Evolutionary conservation across 2,113 vertebrate species (phyloP).

Genomic region (Coptodon rendalli): DNA sequence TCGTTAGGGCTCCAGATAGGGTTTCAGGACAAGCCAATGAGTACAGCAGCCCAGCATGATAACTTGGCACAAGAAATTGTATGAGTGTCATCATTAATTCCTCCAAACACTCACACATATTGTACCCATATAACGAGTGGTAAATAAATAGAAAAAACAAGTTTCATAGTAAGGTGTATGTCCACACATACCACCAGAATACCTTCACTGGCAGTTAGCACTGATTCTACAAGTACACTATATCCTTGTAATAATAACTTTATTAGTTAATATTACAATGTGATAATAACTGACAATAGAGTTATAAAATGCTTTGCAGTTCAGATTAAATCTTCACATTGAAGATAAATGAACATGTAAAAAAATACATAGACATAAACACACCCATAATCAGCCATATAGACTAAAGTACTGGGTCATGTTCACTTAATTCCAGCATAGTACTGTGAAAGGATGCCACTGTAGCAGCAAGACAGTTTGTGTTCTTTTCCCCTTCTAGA

Average conservation of each 20-base stretch:
- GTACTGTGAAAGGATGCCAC: background rate
- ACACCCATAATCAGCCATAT: background rate
- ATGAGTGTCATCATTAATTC: constrained; percentile 23
- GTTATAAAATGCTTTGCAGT: background rate
- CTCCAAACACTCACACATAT: background rate
- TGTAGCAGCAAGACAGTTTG: background rate
- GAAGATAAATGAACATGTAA: background rate
- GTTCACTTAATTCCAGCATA: background rate
- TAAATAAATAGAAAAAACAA: background rate
- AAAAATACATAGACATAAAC: background rate
- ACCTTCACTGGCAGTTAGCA: background rate
- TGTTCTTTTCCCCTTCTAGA: background rate
- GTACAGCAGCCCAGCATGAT: background rate
- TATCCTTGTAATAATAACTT: background rate
- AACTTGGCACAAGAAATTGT: background rate
- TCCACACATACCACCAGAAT: background rate
- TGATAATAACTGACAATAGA: background rate
- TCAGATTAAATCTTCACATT: background rate
- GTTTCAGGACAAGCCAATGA: constrained; percentile 3
- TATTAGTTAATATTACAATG: background rate
- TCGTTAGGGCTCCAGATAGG: constrained; percentile 35
- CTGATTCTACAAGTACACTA: background rate
- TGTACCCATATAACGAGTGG: background rate
- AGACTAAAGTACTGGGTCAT: background rate
- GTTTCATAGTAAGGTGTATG: background rate